Conservation (phyloP, 2,888 invertebrate species). For the Microchrysa polita region DNA sequence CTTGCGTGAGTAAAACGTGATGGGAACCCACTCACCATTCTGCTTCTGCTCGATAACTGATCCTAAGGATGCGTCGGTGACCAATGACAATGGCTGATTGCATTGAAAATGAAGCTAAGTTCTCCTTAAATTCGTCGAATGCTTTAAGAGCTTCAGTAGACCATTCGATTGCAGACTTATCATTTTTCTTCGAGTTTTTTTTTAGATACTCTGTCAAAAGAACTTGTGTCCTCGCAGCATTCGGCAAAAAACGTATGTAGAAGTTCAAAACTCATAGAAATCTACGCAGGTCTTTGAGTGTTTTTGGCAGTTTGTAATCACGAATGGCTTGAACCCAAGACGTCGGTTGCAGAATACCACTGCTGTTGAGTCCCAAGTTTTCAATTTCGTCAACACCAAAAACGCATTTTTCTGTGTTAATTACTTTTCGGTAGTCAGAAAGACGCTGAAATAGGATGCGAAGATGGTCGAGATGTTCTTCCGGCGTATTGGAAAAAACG, state of each 20-base stretch:
- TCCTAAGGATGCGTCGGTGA: conserved; percentile 1
- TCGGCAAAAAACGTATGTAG: background rate
- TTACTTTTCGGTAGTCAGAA: background rate
- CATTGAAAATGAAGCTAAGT: background rate
- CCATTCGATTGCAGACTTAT: background rate
- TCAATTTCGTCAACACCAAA: conserved; percentile 1
- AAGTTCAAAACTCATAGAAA: background rate
- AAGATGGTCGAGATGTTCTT: background rate
- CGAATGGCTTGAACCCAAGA: conserved; percentile 5
- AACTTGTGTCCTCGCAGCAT: background rate
- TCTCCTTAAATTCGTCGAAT: conserved; percentile 1
- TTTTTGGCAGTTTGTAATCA: background rate
- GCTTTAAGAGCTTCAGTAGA: background rate
- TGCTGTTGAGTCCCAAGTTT: background rate
- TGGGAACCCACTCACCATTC: background rate
- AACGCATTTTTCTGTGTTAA: background rate
- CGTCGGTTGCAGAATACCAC: background rate
- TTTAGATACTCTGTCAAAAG: background rate
- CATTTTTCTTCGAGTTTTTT: background rate
- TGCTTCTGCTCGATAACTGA: background rate
- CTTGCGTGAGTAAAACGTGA: conserved; percentile 3
- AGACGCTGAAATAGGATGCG: background rate
- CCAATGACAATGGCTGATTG: background rate
- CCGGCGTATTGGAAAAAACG: background rate
- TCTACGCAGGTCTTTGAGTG: background rate